A percentile compares a stretch with the other conserved stretches of the same genome.
Conservation (phyloP, 1,140 invertebrate genomes). For the Tetramorium alpestre region DNA sequence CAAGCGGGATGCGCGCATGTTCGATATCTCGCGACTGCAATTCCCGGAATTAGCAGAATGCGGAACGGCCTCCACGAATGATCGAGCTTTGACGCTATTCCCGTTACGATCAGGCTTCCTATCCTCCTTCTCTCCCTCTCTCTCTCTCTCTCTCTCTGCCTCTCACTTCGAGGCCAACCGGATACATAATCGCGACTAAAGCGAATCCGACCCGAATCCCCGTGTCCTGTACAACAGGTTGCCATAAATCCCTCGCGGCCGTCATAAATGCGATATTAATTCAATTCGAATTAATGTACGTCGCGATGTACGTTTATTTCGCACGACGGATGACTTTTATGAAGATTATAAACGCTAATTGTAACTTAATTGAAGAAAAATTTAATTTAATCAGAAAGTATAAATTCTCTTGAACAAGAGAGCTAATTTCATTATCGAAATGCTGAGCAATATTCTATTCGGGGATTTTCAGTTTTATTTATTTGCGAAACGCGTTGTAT, state of each 20-base stretch:
- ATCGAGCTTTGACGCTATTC: slow-evolving; percentile 74
- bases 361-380: not conserved
- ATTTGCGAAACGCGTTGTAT: not conserved
- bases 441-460: not conserved
- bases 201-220: slow-evolving; percentile 43
- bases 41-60: slow-evolving; percentile 75
- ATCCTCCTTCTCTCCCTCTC: not conserved
- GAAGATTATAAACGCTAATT: not conserved
- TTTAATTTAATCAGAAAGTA: not conserved
- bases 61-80: slow-evolving; percentile 62
- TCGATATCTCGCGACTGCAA: slow-evolving; percentile 70
- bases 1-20: slow-evolving; percentile 67
- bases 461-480: not conserved
- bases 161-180: slow-evolving; percentile 44
- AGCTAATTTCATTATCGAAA: not conserved
- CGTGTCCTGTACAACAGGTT: slow-evolving; percentile 61
- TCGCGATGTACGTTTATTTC: slow-evolving; percentile 9
- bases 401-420: not conserved
- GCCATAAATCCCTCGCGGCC: slow-evolving; percentile 33
- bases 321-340: not conserved
- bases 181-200: slow-evolving; percentile 61
- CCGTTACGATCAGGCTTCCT: slow-evolving; percentile 59
- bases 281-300: slow-evolving; percentile 14
- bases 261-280: slow-evolving; percentile 48
- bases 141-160: not conserved